Base-by-base conservation (phyloP, 2,888 invertebrate genomes). In the Acrocera orbiculus region DNA sequence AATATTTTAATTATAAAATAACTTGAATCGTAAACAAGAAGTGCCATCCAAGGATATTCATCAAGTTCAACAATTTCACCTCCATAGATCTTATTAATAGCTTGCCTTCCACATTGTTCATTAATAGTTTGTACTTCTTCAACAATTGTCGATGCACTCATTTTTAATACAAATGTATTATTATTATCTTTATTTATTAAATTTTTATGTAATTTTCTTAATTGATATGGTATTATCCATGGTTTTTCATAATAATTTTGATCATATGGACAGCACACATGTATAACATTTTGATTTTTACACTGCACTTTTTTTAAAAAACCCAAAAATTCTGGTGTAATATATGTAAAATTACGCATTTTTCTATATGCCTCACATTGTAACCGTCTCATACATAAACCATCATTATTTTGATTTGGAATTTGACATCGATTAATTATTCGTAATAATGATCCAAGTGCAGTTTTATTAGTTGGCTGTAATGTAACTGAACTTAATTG, bases 11-110 rank as follows among this genome's bases (percentile, higher is more conserved):
- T n/a, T n/a, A n/a, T n/a, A n/a, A n/a, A n/a, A n/a, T n/a, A n/a
- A 69, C 69, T 51, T 40, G 64, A 64, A 20, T 61, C 58, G 42
- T 73, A 73, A 33, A 70, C 68, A 32, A 72, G 41, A 15, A 71
- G 44, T 0, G 66, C 67, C 64, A 71, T 63, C 73, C 73, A 73
- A 0, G 72, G 71, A 49, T 68, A 72, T 46, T 73, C 73, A 35
- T 70, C 70, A 5, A 70, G 46, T n/a, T 70, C 70, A 1, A 73
- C 69, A 27, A 66, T 57, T 35, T 64, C 62, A 8, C 76, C 76
- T 29, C 70, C 71, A 41, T 65, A 67, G 30, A 76, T 68, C 30
- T 67, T 64, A 49, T 74, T 66, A n/a, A 63, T 66, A 30, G 63
- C 61, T 23, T 62, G 64, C 14, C 63, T 48, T 6, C 75, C 75